These are phyloP conservation scores for Asarcornis scutulata DNA, from an alignment of 2,113 vertebrate genomes.

Conservation along the genomic window DNA sequence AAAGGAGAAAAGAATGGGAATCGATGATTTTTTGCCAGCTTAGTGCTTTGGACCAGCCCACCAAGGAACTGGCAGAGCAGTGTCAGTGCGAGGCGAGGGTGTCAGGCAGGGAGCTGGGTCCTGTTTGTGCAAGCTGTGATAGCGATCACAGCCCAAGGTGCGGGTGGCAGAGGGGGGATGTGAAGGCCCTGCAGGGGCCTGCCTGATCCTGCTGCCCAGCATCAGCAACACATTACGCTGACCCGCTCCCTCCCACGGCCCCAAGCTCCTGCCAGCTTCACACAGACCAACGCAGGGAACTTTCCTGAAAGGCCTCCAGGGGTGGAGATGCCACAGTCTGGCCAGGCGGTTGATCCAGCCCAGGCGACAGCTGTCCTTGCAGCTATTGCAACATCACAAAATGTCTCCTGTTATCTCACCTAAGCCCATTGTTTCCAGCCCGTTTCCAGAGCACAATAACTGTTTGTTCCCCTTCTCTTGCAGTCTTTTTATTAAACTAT, in stretches of 20 bases:
- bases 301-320: not conserved
- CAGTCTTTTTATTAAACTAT: not conserved
- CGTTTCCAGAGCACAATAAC: not conserved
- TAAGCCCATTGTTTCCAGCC: not conserved
- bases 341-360: not conserved
- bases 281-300: not conserved
- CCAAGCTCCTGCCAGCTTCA: not conserved
- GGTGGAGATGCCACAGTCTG: not conserved
- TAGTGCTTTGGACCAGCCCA: not conserved
- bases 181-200: not conserved
- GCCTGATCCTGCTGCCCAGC: not conserved
- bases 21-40: not conserved
- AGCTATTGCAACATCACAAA: not conserved
- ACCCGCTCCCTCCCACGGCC: not conserved
- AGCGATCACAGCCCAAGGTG: not conserved
- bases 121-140: not conserved
- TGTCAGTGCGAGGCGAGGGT: not conserved
- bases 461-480: not conserved
- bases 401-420: not conserved
- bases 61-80: accelerated
- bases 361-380: not conserved
- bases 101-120: not conserved
- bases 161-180: not conserved
- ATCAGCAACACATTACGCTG: accelerated
- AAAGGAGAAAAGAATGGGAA: not conserved